phyloP scores from a whole-genome alignment of 2,113 vertebrate species.

The Eudyptes chrysolophus region DNA sequence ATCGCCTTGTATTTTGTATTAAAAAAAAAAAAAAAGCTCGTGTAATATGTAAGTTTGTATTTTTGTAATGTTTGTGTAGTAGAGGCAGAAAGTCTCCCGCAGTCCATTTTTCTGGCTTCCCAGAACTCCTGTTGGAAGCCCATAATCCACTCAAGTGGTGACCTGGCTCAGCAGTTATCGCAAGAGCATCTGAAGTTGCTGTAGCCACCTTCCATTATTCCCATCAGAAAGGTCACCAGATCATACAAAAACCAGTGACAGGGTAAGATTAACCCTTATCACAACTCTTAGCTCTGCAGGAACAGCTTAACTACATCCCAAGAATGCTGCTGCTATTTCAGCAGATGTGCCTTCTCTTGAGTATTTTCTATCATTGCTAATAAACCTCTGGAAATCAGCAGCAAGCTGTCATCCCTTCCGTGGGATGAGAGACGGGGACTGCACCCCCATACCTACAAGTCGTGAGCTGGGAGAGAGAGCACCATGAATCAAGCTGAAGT shows the following conservation, averaged over 20 bases:
- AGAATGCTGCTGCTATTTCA: background rate
- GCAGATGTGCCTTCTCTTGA: background rate
- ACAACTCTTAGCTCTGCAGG: background rate
- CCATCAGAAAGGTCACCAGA: conserved; percentile 5
- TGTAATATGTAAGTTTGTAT: background rate
- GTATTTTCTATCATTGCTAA: background rate
- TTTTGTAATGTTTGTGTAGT: background rate
- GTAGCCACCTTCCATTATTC: background rate
- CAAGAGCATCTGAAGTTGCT: background rate
- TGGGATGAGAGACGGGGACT: background rate
- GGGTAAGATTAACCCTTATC: conserved; percentile 6
- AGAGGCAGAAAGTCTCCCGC: background rate
- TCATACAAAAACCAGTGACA: background rate
- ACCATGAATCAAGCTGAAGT: background rate
- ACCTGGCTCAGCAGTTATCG: background rate
- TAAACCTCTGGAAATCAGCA: background rate
- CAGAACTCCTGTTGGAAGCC: background rate
- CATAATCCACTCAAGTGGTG: conserved; percentile 22
- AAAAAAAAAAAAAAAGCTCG: background rate
- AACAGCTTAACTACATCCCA: background rate
- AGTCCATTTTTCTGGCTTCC: background rate
- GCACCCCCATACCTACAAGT: background rate
- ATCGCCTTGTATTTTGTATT: background rate
- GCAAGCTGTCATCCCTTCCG: background rate
- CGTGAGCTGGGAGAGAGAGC: background rate